Evolutionary conservation across 2,888 invertebrate genomes (phyloP).

Genomic region (Trachelus troglodyta): DNA sequence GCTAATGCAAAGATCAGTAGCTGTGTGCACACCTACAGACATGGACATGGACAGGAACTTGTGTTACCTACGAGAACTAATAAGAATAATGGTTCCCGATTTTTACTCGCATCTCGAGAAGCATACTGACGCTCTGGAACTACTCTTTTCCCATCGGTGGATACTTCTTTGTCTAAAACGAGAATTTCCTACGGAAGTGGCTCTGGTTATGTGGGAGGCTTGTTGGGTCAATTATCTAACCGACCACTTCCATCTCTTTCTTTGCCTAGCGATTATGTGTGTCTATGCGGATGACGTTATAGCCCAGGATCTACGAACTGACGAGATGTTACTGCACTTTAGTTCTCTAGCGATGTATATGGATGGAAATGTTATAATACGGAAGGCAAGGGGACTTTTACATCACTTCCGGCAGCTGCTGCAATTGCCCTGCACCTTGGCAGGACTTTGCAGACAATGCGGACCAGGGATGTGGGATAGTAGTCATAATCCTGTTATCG

Average conservation of each 20-base stretch:
- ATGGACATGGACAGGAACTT: constrained; percentile 95
- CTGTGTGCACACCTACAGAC: constrained; percentile 94
- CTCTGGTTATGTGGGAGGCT: constrained; percentile 94
- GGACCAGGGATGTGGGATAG: constrained; percentile 97
- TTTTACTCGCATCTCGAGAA: constrained; percentile 88
- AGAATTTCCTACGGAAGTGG: constrained; percentile 90
- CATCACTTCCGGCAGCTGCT: constrained; percentile 90
- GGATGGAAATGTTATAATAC: constrained; percentile 90
- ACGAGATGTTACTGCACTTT: constrained; percentile 95
- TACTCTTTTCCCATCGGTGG: constrained; percentile 96
- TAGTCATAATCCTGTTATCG: constrained; percentile 86
- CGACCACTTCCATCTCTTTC: constrained; percentile 94
- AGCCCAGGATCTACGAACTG: constrained; percentile 90
- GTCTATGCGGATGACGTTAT: constrained; percentile 95
- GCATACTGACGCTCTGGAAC: constrained; percentile 88
- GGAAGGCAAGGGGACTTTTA: constrained; percentile 91
- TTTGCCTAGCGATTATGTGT: constrained; percentile 92
- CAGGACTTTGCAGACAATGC: constrained; percentile 87
- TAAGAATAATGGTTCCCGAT: constrained; percentile 89
- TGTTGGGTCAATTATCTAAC: constrained; percentile 98
- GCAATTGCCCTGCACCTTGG: constrained; percentile 89
- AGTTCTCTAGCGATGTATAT: constrained; percentile 97
- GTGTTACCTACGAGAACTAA: constrained; percentile 86
- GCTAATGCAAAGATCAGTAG: constrained; percentile 93
- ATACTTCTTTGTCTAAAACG: constrained; percentile 93